Conservation (phyloP, 1,140 invertebrate species). For the Achatina immaculata region DNA sequence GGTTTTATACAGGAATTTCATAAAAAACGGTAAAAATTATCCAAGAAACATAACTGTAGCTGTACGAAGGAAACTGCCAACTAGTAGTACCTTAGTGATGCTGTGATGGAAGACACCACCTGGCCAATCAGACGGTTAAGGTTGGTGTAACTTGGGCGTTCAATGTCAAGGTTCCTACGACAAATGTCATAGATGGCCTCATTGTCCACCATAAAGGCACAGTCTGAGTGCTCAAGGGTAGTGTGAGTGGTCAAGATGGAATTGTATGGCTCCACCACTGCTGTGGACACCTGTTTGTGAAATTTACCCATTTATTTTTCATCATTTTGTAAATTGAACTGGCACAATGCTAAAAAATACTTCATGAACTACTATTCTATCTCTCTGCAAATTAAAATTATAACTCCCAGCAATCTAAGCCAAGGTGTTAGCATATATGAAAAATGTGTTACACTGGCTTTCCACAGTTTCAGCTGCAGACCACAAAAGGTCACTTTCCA, state of each 20-base stretch:
- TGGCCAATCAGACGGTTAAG: constrained; percentile 35
- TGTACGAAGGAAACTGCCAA: too few relatives aligned
- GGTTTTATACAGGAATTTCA: too few relatives aligned
- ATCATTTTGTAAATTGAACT: neutral
- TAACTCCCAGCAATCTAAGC: too few relatives aligned
- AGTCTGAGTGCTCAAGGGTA: constrained; percentile 65
- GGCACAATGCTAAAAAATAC: neutral
- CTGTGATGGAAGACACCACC: constrained; percentile 21
- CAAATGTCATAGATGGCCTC: too few relatives aligned
- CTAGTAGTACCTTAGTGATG: constrained; percentile 6
- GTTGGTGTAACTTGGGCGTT: constrained; percentile 78
- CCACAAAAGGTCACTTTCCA: too few relatives aligned
- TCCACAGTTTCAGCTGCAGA: too few relatives aligned
- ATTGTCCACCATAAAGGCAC: constrained; percentile 66
- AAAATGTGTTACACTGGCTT: too few relatives aligned
- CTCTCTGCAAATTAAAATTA: too few relatives aligned
- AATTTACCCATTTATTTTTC: constrained; percentile 57
- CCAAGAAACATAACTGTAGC: too few relatives aligned
- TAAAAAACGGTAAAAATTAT: too few relatives aligned
- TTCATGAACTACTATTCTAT: neutral
- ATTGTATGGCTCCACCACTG: constrained; percentile 72
- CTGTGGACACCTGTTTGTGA: constrained; percentile 60
- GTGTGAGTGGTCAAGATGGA: constrained; percentile 65
- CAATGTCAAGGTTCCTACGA: constrained; percentile 78
- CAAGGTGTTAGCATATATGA: too few relatives aligned